A percentile compares a stretch with the other conserved stretches of the same genome.
Evolutionary conservation across 2,113 vertebrate genomes (phyloP).

Genomic region (Corydoras maculifer): DNA sequence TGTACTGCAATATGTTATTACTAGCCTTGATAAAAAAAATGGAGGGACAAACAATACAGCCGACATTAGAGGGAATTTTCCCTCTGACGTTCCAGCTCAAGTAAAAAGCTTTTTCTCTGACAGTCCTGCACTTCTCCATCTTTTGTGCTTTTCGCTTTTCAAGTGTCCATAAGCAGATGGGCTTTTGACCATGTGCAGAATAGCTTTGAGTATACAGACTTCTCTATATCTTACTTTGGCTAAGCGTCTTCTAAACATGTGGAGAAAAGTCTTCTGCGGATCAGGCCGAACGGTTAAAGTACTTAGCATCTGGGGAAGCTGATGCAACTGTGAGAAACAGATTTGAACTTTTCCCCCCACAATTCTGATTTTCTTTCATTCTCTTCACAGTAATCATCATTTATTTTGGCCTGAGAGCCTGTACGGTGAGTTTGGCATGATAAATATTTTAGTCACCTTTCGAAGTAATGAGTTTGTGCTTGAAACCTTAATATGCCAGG

Average conservation of each 20-base stretch:
- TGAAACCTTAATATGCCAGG: slow-evolving; percentile 40
- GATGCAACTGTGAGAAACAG: slow-evolving; percentile 60
- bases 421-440: slow-evolving; percentile 29
- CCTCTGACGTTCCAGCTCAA: not conserved
- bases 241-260: slow-evolving; percentile 26
- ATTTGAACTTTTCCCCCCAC: slow-evolving; percentile 49
- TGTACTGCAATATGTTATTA: slow-evolving; percentile 26
- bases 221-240: not conserved
- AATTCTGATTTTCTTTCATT: slow-evolving; percentile 9
- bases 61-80: not conserved
- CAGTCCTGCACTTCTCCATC: slow-evolving; percentile 2
- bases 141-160: not conserved
- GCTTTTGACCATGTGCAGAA: too few species aligned
- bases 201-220: not conserved
- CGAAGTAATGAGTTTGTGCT: slow-evolving; percentile 37
- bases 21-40: not conserved
- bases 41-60: slow-evolving; percentile 15
- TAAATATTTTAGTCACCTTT: slow-evolving; percentile 40
- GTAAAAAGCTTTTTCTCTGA: not conserved
- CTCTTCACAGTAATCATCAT: slow-evolving; percentile 29
- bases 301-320: slow-evolving; percentile 29
- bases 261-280: slow-evolving; percentile 28
- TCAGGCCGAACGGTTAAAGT: slow-evolving; percentile 41
- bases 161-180: too few species aligned
- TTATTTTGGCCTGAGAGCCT: slow-evolving; percentile 23